phyloP scores from a whole-genome alignment of 1,140 invertebrate genomes.

The Drosophila takahashii region DNA sequence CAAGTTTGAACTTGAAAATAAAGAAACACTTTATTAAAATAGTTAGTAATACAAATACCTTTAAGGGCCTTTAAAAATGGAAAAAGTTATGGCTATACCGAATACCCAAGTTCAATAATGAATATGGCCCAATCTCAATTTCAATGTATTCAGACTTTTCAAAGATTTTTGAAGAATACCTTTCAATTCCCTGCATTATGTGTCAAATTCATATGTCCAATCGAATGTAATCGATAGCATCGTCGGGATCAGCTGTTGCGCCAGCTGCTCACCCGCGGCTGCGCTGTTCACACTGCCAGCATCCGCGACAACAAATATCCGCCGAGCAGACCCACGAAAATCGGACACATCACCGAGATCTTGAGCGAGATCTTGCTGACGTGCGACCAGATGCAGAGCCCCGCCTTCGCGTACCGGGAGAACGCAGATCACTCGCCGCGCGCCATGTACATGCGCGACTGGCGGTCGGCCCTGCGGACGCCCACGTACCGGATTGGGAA shows the following conservation, averaged over 20 bases:
- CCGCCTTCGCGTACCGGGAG: constrained; percentile 57
- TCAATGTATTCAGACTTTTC: no score
- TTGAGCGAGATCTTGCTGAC: constrained; percentile 32
- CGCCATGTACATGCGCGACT: constrained; percentile 88
- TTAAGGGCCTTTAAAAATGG: no score
- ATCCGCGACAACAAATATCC: constrained; percentile 29
- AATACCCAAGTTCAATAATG: no score
- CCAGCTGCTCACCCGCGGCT: constrained; percentile 1
- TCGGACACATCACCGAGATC: constrained; percentile 59
- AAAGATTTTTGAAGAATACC: no score
- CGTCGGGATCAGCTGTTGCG: constrained; percentile 12
- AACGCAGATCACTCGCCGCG: constrained; percentile 57
- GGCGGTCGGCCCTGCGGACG: constrained; percentile 93
- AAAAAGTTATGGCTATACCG: no score
- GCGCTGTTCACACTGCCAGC: constrained; percentile 28
- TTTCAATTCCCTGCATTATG: neutral
- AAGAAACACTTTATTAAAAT: neutral
- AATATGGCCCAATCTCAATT: no score
- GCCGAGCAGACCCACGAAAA: constrained; percentile 27
- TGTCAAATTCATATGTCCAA: neutral
- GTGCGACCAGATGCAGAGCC: constrained; percentile 61
- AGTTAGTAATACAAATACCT: no score
- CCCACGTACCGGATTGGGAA: constrained; percentile 94
- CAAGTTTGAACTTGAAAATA: neutral
- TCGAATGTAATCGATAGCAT: neutral